Conservation (phyloP, 2,888 invertebrate species). For the Coelopa pilipes region DNA sequence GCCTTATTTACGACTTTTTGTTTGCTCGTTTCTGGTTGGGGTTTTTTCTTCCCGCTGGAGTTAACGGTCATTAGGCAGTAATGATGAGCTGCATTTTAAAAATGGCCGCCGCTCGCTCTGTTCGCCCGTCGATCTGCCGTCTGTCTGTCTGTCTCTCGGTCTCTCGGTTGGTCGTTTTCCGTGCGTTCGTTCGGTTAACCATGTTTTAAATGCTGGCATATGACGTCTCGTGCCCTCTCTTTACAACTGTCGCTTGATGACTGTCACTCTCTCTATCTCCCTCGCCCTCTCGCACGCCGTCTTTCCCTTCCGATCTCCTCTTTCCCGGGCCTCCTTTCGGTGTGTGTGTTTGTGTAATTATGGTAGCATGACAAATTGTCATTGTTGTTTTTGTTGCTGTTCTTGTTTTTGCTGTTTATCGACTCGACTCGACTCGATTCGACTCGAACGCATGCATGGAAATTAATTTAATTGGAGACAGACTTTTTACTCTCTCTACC, state of each 20-base stretch:
- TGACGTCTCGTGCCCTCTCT: slow-evolving; percentile 37
- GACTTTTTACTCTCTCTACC: too few relatives aligned
- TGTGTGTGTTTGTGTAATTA: slow-evolving; percentile 17
- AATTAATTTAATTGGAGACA: slow-evolving; percentile 34
- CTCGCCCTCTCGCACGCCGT: neutral
- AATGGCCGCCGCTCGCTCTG: slow-evolving; percentile 38
- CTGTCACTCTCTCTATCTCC: slow-evolving; percentile 1
- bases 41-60: neutral
- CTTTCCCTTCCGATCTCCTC: neutral
- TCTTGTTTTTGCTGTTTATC: too few relatives aligned
- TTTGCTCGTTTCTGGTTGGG: too few relatives aligned
- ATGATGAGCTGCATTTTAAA: slow-evolving; percentile 24
- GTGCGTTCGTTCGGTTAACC: slow-evolving; percentile 35
- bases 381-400: slow-evolving; percentile 7
- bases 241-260: slow-evolving; percentile 49
- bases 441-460: neutral
- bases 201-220: slow-evolving; percentile 24
- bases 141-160: neutral
- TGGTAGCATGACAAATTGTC: slow-evolving; percentile 27
- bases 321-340: neutral
- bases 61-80: slow-evolving; percentile 16
- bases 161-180: neutral
- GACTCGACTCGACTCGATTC: too few relatives aligned
- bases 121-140: neutral
- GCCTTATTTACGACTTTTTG: neutral